Evolutionary conservation across 2,113 vertebrate genomes (phyloP), one percentile per base, ranked within the genome.

Genomic region (Anarhynchus alexandrinus): DNA sequence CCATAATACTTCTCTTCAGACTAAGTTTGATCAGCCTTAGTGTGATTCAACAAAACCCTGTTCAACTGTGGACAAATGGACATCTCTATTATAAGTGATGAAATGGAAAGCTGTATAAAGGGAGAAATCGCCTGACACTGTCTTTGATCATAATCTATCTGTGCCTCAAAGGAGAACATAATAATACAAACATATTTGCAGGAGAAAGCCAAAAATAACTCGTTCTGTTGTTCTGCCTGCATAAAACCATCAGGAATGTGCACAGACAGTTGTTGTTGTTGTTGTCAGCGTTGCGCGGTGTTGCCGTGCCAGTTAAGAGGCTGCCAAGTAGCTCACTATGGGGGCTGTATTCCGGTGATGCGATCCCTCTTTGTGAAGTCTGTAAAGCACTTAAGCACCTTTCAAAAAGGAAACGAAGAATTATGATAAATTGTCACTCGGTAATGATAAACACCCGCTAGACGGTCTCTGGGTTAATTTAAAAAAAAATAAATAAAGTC

Each of bases 21-120:
- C 84, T 29, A 70, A 90, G 81, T 94, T 87, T 94, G 94, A 94
- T 96, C 96, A 91, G 89, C 64, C 82, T 93, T 71, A 73, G 86
- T 86, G 81, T 77, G 93, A 82, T 94, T 95, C 94, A 96, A 93
- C 91, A 94, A 95, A 96, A 88, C 94, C 86, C 45, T 49, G 66
- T 93, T 96, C 86, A 87, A 15, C 45, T 73, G 81, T 90, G 96
- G 97, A 95, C 86, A 94, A 97, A 95, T 91, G 95, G 95, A 96
- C 93, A 81, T 91, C 87, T 90, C 94, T 93, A 65, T 96, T 93
- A 34, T 21, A 87, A 87, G 64, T 66, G 89, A 88, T 90, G 94
- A 91, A 96, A 93, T 67, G 64, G 74, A 73, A 94, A 64, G 71
- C 42, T 90, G 54, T 20, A 66, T 66, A 88, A 95, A 95, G 62